Evolutionary conservation across 35 echinoderm and acorn worm species (phyloP), one percentile per base, ranked within the genome.

Genomic region (Diadema setosum): DNA sequence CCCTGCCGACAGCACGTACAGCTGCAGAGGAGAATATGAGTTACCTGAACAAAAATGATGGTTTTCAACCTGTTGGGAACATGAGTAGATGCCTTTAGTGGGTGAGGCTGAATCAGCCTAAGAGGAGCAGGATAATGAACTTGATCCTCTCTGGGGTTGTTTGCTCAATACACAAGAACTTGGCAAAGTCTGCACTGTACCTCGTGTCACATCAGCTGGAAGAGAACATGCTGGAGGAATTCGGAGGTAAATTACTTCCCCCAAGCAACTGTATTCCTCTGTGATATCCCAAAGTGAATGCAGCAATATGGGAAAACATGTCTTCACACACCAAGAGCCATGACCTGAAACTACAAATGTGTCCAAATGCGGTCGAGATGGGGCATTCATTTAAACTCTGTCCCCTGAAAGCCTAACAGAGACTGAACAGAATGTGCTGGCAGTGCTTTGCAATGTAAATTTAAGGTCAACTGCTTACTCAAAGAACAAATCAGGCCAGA

Each of bases 401-500:
- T 75, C 4, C 32, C 31, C 25, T 11, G 9, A 9, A 11, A 52
- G n/a, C n/a, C 9, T 52, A 11, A 52, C 48, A 11, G 48, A 52
- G n/a, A 31, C 70, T 41, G 1, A 31, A 42, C 70, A 75, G 7
- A 39, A 75, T 17, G 70, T 39, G 23, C 3, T 39, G 3, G 70
- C 6, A 11, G 9, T 52, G 9, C 48, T 52, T n/a, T 11, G 48
- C n/a, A n/a, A 9, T 11, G 48, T n/a, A 9, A 52, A 52, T n/a
- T 52, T 52, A n/a, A 52, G n/a, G 9, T 52, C n/a, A 52, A 52
- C 48, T 52, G 48, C n/a, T n/a, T 52, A 39, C 55, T 52, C 27
- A 91, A 84, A 55, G 52, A 83, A 84, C n/a, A 84, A 14, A 91
- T 84, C 56, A 91, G 48, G 55, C 81, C 81, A 12, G 58, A 91